Evolutionary conservation across 2,113 vertebrate genomes (phyloP).

Genomic region (Alosa alosa): DNA sequence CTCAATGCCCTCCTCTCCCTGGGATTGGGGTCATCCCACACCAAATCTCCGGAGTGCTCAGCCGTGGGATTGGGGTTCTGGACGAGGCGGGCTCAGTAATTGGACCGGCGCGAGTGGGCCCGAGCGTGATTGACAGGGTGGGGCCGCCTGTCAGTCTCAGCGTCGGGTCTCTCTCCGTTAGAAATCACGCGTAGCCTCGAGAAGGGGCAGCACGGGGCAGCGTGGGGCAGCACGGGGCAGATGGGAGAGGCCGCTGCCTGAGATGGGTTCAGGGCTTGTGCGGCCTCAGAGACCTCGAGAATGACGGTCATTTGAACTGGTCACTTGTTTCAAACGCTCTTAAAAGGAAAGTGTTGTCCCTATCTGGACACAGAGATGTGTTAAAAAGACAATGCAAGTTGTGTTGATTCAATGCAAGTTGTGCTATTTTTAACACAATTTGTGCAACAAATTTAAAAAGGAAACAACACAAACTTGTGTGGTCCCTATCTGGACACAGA

Average conservation of each 20-base stretch:
- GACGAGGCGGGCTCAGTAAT: constrained; percentile 45
- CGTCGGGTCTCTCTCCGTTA: constrained; percentile 18
- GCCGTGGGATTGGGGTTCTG: constrained; percentile 48
- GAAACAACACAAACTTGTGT: no score
- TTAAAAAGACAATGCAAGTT: no score
- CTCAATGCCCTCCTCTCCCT: background rate
- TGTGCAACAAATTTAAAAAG: no score
- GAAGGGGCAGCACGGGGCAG: background rate
- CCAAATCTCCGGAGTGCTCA: constrained; percentile 31
- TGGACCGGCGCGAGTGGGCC: constrained; percentile 29
- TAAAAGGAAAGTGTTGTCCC: no score
- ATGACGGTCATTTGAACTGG: no score
- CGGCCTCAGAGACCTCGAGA: no score
- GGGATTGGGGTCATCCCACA: no score
- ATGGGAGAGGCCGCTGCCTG: background rate
- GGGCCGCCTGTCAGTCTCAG: constrained; percentile 42
- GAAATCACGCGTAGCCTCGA: constrained; percentile 25
- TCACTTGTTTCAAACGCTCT: no score
- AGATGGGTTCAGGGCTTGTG: background rate
- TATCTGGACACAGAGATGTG: no score
- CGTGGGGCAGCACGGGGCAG: background rate
- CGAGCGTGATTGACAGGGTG: constrained; percentile 38
- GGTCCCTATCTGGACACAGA: no score
- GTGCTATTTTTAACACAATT: no score
- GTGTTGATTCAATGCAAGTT: no score